These are phyloP conservation scores for Zonotrichia leucophrys DNA, from an alignment of 2,113 vertebrate species.

Conservation along the genomic window DNA sequence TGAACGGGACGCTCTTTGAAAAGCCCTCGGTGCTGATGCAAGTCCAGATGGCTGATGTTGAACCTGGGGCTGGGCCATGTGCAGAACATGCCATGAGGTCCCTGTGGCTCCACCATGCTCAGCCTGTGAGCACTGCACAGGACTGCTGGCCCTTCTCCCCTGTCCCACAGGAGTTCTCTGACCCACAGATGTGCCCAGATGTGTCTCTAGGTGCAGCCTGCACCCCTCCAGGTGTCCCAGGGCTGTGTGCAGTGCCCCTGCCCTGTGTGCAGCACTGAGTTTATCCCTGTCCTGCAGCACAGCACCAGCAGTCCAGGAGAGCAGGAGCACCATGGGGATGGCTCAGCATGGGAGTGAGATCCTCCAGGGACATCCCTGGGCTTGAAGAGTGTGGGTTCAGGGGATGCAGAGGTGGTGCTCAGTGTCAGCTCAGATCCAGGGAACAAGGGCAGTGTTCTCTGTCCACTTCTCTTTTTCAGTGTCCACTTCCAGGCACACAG, in stretches of 20 bases:
- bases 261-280: neutral
- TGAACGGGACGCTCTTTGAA: conserved; percentile 44
- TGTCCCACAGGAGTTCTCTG: neutral
- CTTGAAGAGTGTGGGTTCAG: neutral
- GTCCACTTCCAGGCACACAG: neutral
- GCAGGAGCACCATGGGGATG: fast-evolving
- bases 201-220: neutral
- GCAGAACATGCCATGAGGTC: conserved; percentile 35
- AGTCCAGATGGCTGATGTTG: conserved; percentile 50
- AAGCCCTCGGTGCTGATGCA: conserved; percentile 55
- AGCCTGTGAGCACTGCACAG: neutral
- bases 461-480: neutral
- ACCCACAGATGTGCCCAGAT: neutral
- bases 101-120: neutral
- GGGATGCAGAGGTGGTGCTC: neutral
- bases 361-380: neutral
- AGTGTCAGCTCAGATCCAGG: neutral
- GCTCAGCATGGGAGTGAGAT: fast-evolving
- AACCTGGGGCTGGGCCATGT: conserved; percentile 48
- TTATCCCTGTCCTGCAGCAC: neutral
- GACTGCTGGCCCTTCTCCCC: neutral
- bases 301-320: neutral
- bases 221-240: neutral
- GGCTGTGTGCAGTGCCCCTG: neutral
- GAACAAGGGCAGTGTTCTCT: neutral